Evolutionary conservation across 2,888 invertebrate genomes (phyloP).

Genomic region (Agonum fuliginosum): DNA sequence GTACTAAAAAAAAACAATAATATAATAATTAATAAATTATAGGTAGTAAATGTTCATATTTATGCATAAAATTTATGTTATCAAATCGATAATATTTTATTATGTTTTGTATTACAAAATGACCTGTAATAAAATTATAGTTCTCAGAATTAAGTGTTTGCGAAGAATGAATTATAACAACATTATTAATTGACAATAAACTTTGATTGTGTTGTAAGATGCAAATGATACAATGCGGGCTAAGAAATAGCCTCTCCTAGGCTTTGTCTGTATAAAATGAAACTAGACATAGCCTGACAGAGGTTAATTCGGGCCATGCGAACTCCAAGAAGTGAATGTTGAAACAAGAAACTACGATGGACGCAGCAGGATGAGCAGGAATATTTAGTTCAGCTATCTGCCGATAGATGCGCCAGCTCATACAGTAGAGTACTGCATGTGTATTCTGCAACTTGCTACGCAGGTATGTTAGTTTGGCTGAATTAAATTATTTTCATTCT

Average conservation of each 20-base stretch:
- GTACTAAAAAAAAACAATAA: neutral
- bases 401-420: neutral
- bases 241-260: slow-evolving; percentile 78
- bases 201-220: neutral
- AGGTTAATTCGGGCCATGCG: slow-evolving; percentile 76
- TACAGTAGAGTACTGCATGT: neutral
- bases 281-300: slow-evolving; percentile 79
- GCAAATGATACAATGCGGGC: slow-evolving; percentile 52
- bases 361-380: neutral
- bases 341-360: neutral
- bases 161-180: neutral
- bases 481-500: neutral
- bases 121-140: neutral
- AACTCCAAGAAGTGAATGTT: slow-evolving; percentile 40
- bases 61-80: neutral
- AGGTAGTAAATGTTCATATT: neutral
- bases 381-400: neutral
- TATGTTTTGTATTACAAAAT: neutral
- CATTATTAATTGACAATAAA: slow-evolving; percentile 4
- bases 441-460: neutral
- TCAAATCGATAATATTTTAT: slow-evolving; percentile 29
- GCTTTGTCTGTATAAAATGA: slow-evolving; percentile 76
- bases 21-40: slow-evolving; percentile 27
- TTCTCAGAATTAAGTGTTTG: neutral
- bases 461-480: no score